A percentile compares a stretch with the other conserved stretches of the same genome.
phyloP scores from a whole-genome alignment of 2,888 invertebrate genomes.

The Netelia fuscicornis region DNA sequence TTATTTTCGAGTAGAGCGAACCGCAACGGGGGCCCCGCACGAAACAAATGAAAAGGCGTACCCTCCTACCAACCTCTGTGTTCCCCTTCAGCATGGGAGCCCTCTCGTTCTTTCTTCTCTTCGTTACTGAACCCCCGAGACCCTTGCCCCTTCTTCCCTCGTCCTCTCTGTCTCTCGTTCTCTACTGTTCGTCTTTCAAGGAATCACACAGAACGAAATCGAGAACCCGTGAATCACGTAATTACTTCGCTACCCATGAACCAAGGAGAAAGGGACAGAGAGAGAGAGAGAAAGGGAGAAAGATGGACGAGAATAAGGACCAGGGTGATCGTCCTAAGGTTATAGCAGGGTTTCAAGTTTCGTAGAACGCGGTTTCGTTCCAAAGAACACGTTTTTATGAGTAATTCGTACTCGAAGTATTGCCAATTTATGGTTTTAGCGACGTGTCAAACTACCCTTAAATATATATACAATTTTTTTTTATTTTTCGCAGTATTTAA shows the following conservation, averaged over 20 bases:
- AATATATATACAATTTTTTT: not conserved
- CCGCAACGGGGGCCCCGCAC: constrained; percentile 62
- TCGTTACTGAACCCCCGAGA: constrained; percentile 50
- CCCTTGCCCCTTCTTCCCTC: too few relatives aligned
- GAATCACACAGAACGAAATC: constrained; percentile 75
- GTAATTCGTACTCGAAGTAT: not conserved
- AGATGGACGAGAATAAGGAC: constrained; percentile 14
- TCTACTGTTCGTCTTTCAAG: constrained; percentile 73
- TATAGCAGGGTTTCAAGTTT: constrained; percentile 27
- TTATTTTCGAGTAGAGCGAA: constrained; percentile 65
- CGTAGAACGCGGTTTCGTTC: not conserved
- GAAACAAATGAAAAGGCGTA: constrained; percentile 83
- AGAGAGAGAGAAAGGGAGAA: constrained; percentile 40
- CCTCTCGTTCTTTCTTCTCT: constrained; percentile 26
- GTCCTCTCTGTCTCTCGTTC: too few relatives aligned
- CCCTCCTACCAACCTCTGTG: constrained; percentile 72
- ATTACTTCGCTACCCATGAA: constrained; percentile 61
- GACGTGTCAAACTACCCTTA: not conserved
- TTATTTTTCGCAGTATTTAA: too few relatives aligned
- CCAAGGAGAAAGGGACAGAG: constrained; percentile 39
- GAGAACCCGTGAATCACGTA: constrained; percentile 68
- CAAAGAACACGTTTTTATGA: not conserved
- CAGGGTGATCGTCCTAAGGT: constrained; percentile 6
- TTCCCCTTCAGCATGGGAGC: constrained; percentile 20
- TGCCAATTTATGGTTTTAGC: not conserved